phyloP scores from a whole-genome alignment of 2,113 vertebrate genomes.

The Nasalis larvatus region DNA sequence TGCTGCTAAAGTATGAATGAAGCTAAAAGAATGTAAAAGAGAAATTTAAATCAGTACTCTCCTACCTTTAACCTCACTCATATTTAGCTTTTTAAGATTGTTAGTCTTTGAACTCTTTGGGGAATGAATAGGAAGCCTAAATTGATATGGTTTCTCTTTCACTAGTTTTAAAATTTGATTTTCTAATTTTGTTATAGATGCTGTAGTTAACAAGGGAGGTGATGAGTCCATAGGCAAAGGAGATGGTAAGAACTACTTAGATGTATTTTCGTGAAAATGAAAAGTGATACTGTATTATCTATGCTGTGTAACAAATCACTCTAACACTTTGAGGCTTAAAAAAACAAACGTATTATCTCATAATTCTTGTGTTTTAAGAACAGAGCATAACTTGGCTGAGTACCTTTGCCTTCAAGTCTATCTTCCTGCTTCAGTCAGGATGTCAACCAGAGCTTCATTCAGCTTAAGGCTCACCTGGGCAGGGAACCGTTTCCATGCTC shows the following conservation, averaged over 20 bases:
- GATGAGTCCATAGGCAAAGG: constrained; percentile 84
- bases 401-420: background rate
- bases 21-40: background rate
- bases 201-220: constrained; percentile 76
- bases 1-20: background rate
- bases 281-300: background rate
- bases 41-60: background rate
- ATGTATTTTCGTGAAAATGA: constrained; percentile 38
- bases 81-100: background rate
- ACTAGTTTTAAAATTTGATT: background rate
- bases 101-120: background rate
- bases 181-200: constrained; percentile 82
- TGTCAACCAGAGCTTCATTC: background rate
- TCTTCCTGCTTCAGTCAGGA: background rate
- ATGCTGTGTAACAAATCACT: background rate
- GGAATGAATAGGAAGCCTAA: constrained; percentile 3
- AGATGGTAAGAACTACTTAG: constrained; percentile 82
- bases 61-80: background rate
- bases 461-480: background rate
- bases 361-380: background rate
- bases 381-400: background rate
- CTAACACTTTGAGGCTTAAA: background rate
- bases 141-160: constrained; percentile 13
- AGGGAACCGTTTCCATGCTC: background rate
- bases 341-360: background rate